Evolutionary conservation across 2,113 vertebrate species (phyloP), one percentile per base, ranked within the genome.

Genomic region (Myotis brandtii): DNA sequence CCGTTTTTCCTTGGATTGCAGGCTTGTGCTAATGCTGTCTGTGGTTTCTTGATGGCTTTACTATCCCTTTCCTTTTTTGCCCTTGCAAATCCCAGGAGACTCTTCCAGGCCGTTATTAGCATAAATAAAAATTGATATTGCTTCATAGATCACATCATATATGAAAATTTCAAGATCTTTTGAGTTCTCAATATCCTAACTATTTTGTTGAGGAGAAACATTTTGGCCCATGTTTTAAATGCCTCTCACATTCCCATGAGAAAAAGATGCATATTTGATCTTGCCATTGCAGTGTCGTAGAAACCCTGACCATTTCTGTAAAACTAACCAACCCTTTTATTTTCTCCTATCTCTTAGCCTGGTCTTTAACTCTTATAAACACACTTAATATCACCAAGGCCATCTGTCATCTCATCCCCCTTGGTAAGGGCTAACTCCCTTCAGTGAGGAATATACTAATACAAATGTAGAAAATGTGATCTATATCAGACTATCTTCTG

Each of bases 221-320:
- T 84, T 72, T 87, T 83, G 40, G 37, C 72, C 23, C 50, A 0
- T 37, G 40, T 46, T 85, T 89, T 81, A 46, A 50, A 46, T 82
- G 9, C 25, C 48, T 77, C 56, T 88, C 79, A 73, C 10, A 13
- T 95, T 94, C 81, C 83, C 79, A 1, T 52, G 52, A 59, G 79
- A 56, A 93, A 94, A 86, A 76, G 43, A 80, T 86, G 21, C 34
- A 3, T 73, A 50, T 89, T 86, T 92, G 70, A 67, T 56, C 96
- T 89, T 79, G 14, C 79, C 32, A 32, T 70, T 90, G 25, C 27
- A 84, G 0, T 66, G 34, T 43, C 43, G 50, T n/a, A n/a, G 56
- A 93, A 82, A 75, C 50, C 20, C 70, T 87, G 76, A 52, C 13
- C 59, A 25, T 91, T 93, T 93, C 72, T 96, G 34, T 21, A 77